These are phyloP conservation scores for Alloscopus bannaensis DNA, from an alignment of 2,888 invertebrate species.

Conservation along the genomic window DNA sequence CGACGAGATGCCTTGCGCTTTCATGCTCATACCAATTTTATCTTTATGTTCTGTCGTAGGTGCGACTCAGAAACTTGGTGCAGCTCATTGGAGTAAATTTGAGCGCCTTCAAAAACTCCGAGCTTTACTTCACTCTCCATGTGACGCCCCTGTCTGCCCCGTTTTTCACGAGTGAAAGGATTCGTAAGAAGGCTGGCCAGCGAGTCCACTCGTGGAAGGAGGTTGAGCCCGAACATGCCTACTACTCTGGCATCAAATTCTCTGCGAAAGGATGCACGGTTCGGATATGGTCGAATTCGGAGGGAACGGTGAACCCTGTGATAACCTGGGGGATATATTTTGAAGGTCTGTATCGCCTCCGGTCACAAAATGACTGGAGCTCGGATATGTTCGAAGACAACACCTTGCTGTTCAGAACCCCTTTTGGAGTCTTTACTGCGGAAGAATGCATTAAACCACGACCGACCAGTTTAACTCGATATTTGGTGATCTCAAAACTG, in stretches of 20 bases:
- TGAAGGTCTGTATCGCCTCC: constrained; percentile 84
- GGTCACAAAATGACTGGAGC: constrained; percentile 74
- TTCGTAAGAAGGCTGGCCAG: constrained; percentile 77
- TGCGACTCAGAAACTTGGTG: constrained; percentile 83
- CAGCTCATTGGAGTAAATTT: constrained; percentile 84
- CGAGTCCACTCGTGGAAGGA: constrained; percentile 88
- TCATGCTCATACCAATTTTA: too few relatives aligned
- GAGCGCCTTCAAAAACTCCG: constrained; percentile 45
- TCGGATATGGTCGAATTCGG: constrained; percentile 77
- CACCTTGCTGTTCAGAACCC: constrained; percentile 90
- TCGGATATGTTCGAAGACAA: constrained; percentile 80
- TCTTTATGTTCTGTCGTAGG: constrained; percentile 61
- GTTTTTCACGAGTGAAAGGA: constrained; percentile 88
- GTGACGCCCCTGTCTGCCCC: constrained; percentile 88
- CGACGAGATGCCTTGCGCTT: too few relatives aligned
- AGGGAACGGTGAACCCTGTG: constrained; percentile 75
- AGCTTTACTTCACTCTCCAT: constrained; percentile 83
- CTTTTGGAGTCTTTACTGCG: constrained; percentile 88
- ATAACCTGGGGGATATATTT: constrained; percentile 91
- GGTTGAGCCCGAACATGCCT: constrained; percentile 77
- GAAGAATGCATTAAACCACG: constrained; percentile 74
- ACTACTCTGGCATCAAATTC: constrained; percentile 53
- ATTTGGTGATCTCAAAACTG: constrained; percentile 55
- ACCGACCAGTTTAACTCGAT: constrained; percentile 47
- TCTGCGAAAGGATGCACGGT: constrained; percentile 58